Base-by-base conservation (phyloP, 1,140 invertebrate species). In the Drosophila repleta region DNA sequence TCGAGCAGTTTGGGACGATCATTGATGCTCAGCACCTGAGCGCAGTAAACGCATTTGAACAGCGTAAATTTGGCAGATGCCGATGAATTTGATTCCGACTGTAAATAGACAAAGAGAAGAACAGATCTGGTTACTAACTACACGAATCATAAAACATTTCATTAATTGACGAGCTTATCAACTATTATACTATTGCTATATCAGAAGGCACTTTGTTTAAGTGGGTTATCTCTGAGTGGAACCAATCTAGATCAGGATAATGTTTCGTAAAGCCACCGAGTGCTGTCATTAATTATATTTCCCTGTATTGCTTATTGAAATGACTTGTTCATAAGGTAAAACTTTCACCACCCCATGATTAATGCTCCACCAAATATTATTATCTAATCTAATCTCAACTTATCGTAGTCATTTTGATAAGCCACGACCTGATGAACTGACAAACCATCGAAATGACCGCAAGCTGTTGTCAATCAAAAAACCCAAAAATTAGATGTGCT, bases 1-100 rank as follows among this genome's bases (percentile, higher is more conserved):
- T 97, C 96, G 61, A 98, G 92, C 24, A 97, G 93, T 92, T 96
- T 97, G 1, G 96, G 96, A 41, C 94, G 92, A 81, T 95, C 94
- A 29, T 92, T 93, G 21, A 93, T 84, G 13, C 93, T 92, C 37
- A 96, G 93, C 21, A 92, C 90, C 83, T 94, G 94, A n/a, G 93
- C 93, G 90, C 96, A 96, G 85, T 95, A 95, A 18, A 95, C 92
- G 90, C 95, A 96, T 69, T 91, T 91, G 39, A 88, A 89, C 2
- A 91, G 74, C 8, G 90, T 83, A 32, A 90, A 88, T 79, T 95
- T 95, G 18, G 83, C 84, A 5, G 79, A 89, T 26, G 87, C 82
- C 24, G 90, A 90, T 17, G 90, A 90, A 66, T 90, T 90, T 20
- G 90, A 90, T 74, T 90, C 90, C 32, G 90, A 89, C 90, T 91